Evolutionary conservation across 2,797 vertebrate genomes (phyloP).

Genomic region (Streptopelia turtur): DNA sequence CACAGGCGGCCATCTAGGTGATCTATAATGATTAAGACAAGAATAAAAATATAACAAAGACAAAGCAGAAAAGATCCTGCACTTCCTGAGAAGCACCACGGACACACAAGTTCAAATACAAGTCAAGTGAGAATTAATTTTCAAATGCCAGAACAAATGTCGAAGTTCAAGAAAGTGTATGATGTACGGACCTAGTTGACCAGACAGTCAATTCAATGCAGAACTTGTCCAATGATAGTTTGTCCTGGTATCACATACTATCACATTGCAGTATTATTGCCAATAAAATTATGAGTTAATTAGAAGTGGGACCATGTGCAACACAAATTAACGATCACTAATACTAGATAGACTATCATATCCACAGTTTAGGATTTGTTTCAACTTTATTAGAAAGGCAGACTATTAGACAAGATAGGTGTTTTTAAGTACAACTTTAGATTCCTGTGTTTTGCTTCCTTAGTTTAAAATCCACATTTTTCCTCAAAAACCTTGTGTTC

Average conservation of each 20-base stretch:
- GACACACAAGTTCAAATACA: background rate
- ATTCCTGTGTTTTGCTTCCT: background rate
- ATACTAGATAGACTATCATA: background rate
- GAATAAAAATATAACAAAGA: background rate
- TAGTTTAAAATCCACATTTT: background rate
- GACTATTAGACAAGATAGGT: background rate
- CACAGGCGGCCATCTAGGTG: background rate
- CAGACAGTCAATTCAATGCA: background rate
- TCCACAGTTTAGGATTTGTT: background rate
- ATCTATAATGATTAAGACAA: background rate
- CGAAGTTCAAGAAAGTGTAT: background rate
- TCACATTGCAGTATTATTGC: background rate
- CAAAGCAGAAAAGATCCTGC: background rate
- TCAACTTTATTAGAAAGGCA: background rate
- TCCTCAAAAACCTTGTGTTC: background rate
- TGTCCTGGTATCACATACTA: background rate
- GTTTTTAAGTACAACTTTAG: background rate
- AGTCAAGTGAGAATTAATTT: background rate
- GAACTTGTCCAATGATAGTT: background rate
- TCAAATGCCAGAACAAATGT: background rate
- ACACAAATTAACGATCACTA: background rate
- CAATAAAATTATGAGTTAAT: background rate
- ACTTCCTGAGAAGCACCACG: background rate
- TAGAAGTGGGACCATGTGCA: background rate
- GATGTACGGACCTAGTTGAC: background rate